phyloP scores from a whole-genome alignment of 2,888 invertebrate species.

The Amblyjoppa fuscipennis region DNA sequence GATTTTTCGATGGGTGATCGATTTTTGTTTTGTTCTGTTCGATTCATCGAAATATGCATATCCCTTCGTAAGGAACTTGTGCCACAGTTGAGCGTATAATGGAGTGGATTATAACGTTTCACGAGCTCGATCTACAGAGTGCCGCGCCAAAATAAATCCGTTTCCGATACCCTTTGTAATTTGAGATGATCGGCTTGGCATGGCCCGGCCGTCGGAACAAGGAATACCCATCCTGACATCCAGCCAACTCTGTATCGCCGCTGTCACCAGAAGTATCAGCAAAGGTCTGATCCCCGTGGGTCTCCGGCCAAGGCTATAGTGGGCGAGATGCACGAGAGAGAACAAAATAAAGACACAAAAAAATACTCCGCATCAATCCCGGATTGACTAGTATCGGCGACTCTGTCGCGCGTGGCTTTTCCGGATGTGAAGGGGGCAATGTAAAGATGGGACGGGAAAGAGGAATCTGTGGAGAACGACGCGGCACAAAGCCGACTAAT shows the following conservation, averaged over 20 bases:
- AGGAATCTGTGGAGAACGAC: constrained; percentile 59
- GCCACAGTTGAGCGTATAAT: constrained; percentile 20
- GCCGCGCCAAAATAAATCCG: constrained; percentile 81
- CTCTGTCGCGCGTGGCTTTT: constrained; percentile 40
- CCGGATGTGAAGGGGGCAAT: constrained; percentile 49
- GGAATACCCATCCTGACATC: constrained; percentile 21
- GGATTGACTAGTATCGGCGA: constrained; percentile 20
- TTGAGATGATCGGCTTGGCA: constrained; percentile 84
- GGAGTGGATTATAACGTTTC: constrained; percentile 12
- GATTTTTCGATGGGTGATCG: too few relatives aligned
- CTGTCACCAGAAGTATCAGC: constrained; percentile 62
- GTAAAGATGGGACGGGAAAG: constrained; percentile 48
- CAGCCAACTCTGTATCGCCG: background rate
- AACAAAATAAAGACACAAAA: constrained; percentile 9
- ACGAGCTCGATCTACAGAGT: constrained; percentile 26
- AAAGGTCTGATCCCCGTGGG: constrained; percentile 61
- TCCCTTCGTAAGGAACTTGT: background rate
- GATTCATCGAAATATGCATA: background rate
- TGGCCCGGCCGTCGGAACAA: constrained; percentile 61
- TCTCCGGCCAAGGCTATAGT: constrained; percentile 51
- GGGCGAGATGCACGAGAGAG: constrained; percentile 33
- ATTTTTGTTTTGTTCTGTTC: background rate
- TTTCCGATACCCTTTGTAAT: constrained; percentile 85
- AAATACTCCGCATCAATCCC: background rate
- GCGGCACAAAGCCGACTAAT: constrained; percentile 84